Evolutionary conservation across 2,888 invertebrate species (phyloP), one percentile per base, ranked within the genome.

Genomic region (Baccha elongata): DNA sequence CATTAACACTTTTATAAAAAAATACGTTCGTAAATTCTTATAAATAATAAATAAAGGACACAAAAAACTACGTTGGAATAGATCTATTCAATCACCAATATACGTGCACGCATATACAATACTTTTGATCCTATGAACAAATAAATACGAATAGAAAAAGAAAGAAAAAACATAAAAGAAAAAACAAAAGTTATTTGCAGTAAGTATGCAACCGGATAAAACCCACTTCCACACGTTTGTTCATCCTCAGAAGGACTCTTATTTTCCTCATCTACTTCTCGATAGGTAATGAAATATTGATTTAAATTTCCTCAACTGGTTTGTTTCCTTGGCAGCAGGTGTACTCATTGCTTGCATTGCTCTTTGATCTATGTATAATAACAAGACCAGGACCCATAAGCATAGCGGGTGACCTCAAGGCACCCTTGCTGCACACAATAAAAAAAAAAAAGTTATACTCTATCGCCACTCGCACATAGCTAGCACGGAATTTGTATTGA

Each of bases 401-500:
- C 17, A 60, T 58, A 40, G 60, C 40, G 48, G 42, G 52, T 55
- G 55, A 68, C 68, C 35, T 46, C 55, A 55, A 46, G 17, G 42
- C 26, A 46, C 42, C 15, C 42, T 13, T 50, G 40, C 50, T 32
- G 7, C 44, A 11, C 40, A 46, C 35, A 50, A 42, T 42, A 58
- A 3, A 26, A 15, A 15, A 23, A 40, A 40, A 17, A 53, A 42
- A 3, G 1, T 23, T 26, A 6, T 13, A 8, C 52, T 17, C 17
- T n/a, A 21, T 7, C 32, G 37, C 5, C 53, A 23, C 35, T 37
- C 55, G 13, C 21, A 17, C 6, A n/a, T n/a, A n/a, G n/a, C n/a
- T n/a, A n/a, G 58, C 58, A 60, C 29, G 60, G 44, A 60, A 60
- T 60, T 60, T 40, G 60, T 60, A 60, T 60, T 60, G 60, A 60